Base-by-base conservation (phyloP, 2,113 vertebrate species). In the Otus sunia region DNA sequence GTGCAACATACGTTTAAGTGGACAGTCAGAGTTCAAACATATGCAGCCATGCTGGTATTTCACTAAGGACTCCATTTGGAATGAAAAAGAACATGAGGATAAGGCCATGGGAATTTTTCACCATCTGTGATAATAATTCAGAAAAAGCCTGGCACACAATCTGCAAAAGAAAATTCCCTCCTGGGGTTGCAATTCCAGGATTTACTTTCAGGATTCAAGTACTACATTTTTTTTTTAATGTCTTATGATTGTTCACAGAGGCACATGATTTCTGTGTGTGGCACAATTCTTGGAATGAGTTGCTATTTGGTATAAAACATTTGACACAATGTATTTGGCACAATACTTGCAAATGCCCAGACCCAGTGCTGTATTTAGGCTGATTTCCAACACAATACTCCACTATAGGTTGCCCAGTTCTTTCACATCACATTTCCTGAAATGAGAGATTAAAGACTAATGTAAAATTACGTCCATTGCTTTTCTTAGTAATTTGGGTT, bases 111-210 rank as follows among this genome's bases (percentile, higher is more conserved):
- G 91, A 96, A 84, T 95, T 93, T 96, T 97, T 95, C 88, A 81
- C 96, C 96, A 97, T 96, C 96, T 96, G 92, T 95, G 94, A 86
- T 74, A 96, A 91, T 93, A 95, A 92, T 78, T 93, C 72, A 93
- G 75, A 94, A 91, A 96, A 92, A 83, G 55, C 82, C 87, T 93
- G 88, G 88, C 91, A 94, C 4, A 4, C 67, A 90, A 74, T 94
- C 79, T 92, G 94, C 45, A 92, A 73, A 90, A 88, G 79, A 94
- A 78, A 80, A 89, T 81, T 86, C 68, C 88, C 76, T 91, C 78
- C 32, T 75, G 68, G 72, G 55, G 16, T 59, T 84, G 26, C 12
- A 72, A 45, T 71, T 96, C 72, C 41, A 88, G 59, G 88, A 84
- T 86, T 93, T 60, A 23, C 25, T 91, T 93, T 68, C 78, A 96